Percentiles rank a stretch among this genome's conserved stretches.
Evolutionary conservation across 2,888 invertebrate genomes (phyloP).

Genomic region (Nephrotoma appendiculata): DNA sequence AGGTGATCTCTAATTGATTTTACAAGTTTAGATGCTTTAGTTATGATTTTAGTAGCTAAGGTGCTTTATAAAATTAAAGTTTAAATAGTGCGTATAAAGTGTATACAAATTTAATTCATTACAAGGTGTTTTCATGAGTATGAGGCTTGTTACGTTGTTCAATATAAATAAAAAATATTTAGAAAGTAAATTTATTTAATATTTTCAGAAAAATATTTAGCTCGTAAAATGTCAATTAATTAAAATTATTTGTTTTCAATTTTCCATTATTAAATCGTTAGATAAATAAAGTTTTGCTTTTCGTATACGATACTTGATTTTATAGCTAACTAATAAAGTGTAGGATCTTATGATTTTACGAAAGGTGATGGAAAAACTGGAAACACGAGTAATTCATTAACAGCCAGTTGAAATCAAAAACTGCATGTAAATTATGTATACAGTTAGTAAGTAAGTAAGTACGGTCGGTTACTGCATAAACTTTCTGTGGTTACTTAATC

Average conservation of each 20-base stretch:
- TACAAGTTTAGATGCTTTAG: background rate
- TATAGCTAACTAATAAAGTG: background rate
- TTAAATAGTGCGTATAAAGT: background rate
- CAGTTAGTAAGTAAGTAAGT: too few species aligned
- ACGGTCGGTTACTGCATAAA: too few species aligned
- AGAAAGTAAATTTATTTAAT: background rate
- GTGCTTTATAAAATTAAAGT: background rate
- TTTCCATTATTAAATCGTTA: background rate
- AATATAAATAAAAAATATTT: background rate
- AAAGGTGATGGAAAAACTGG: too few species aligned
- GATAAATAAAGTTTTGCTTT: background rate
- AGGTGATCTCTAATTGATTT: constrained; percentile 27
- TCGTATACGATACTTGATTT: background rate
- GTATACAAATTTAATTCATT: background rate
- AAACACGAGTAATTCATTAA: too few species aligned
- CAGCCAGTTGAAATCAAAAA: too few species aligned
- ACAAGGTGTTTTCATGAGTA: background rate
- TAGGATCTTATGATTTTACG: too few species aligned
- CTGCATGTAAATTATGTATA: too few species aligned
- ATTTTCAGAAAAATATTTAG: background rate
- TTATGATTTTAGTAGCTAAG: background rate
- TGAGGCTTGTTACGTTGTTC: background rate
- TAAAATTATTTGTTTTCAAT: background rate
- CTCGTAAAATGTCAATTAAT: background rate
- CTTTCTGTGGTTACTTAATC: too few species aligned